These are phyloP conservation scores for Theristicus caerulescens DNA, from an alignment of 2,113 vertebrate species.

Conservation along the genomic window DNA sequence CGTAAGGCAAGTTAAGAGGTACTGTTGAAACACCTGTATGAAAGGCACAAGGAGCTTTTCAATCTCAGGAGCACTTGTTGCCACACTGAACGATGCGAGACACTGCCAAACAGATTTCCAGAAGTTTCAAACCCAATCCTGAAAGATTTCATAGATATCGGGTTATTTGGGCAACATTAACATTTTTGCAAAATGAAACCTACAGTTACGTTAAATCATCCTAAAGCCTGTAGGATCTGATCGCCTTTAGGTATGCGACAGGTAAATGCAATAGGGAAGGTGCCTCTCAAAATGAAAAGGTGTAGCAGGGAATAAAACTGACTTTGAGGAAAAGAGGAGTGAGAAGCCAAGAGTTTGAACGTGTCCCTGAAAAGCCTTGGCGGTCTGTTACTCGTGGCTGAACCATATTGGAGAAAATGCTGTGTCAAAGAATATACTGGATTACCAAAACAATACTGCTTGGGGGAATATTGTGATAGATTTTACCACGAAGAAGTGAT, in stretches of 20 bases:
- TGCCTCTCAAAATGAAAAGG: background rate
- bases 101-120: background rate
- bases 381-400: background rate
- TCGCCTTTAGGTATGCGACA: background rate
- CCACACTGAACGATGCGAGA: background rate
- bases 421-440: background rate
- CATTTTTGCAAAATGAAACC: background rate
- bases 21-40: background rate
- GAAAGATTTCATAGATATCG: background rate
- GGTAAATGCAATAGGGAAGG: background rate
- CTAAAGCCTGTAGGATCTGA: background rate
- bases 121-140: background rate
- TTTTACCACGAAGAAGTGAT: background rate
- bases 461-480: background rate
- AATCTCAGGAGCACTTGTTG: background rate
- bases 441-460: background rate
- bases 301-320: background rate
- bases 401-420: background rate
- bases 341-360: background rate
- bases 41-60: background rate
- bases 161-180: background rate
- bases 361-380: background rate
- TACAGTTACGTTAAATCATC: background rate
- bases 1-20: background rate
- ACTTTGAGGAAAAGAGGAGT: background rate